Conservation (phyloP, 2,113 vertebrate species). For the Vulpes lagopus region DNA sequence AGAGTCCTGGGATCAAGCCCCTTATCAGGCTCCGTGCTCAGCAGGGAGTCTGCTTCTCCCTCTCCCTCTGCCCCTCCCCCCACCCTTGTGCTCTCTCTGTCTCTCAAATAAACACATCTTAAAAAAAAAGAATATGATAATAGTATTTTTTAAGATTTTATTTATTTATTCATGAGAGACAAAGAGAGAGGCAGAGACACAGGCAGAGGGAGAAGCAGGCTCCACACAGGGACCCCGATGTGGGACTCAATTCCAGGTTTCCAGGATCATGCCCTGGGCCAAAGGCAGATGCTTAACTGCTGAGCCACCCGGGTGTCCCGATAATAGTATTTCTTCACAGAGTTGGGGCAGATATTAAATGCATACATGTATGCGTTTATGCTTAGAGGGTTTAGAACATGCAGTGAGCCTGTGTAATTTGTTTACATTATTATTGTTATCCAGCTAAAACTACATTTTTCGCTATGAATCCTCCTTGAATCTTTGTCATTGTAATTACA, state of each 20-base stretch:
- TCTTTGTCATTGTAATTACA: background rate
- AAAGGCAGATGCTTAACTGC: too few relatives aligned
- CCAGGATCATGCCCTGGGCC: too few relatives aligned
- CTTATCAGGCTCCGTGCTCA: background rate
- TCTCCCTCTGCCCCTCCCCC: background rate
- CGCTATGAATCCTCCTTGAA: background rate
- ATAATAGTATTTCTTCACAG: background rate
- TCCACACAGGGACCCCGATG: too few relatives aligned
- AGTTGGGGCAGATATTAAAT: background rate
- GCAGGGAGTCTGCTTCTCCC: background rate
- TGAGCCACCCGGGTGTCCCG: too few relatives aligned
- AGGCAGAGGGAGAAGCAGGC: too few relatives aligned
- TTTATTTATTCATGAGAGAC: too few relatives aligned
- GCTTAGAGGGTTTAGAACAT: background rate
- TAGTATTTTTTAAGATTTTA: background rate
- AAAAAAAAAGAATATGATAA: background rate
- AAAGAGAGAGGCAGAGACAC: too few relatives aligned
- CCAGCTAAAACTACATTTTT: constrained; percentile 18
- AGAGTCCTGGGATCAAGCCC: background rate
- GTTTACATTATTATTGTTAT: background rate
- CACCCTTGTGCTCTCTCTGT: background rate
- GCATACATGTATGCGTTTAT: background rate
- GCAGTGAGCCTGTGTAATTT: background rate
- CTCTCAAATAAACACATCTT: background rate
- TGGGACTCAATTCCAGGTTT: too few relatives aligned